phyloP scores from a whole-genome alignment of 1,140 invertebrate species.

The Chrysoperla carnea region DNA sequence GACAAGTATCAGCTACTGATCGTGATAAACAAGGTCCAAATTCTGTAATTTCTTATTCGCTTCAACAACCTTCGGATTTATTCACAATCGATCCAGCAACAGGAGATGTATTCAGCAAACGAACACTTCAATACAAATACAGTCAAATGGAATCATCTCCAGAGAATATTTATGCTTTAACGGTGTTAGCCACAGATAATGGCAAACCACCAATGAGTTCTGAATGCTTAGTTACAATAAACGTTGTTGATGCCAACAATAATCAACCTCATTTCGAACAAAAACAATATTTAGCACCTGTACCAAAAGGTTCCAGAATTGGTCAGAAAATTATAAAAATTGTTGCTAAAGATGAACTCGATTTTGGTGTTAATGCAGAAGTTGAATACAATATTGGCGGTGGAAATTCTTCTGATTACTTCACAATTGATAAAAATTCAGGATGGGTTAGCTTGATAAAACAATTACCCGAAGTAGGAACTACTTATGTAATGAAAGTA shows the following conservation, averaged over 20 bases:
- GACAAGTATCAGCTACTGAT: slow-evolving; percentile 75
- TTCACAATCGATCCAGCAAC: slow-evolving; percentile 81
- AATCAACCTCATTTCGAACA: slow-evolving; percentile 67
- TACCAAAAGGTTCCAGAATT: slow-evolving; percentile 54
- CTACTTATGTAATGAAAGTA: slow-evolving; percentile 45
- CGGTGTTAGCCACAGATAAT: slow-evolving; percentile 76
- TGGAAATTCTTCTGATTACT: slow-evolving; percentile 64
- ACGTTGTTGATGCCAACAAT: slow-evolving; percentile 80
- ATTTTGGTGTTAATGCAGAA: slow-evolving; percentile 74
- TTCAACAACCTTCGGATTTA: slow-evolving; percentile 77
- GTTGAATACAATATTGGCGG: slow-evolving; percentile 59
- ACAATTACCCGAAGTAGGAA: slow-evolving; percentile 34
- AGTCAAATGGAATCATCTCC: slow-evolving; percentile 57
- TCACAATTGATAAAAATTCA: slow-evolving; percentile 51
- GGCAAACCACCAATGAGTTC: slow-evolving; percentile 83
- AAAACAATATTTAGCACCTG: slow-evolving; percentile 55
- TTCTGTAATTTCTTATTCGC: slow-evolving; percentile 77
- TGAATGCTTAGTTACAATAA: slow-evolving; percentile 66
- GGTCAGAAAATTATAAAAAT: slow-evolving; percentile 56
- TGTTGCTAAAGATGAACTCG: slow-evolving; percentile 54
- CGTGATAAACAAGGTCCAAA: slow-evolving; percentile 87
- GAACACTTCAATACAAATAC: slow-evolving; percentile 62
- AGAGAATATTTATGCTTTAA: slow-evolving; percentile 73
- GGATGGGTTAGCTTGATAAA: slow-evolving; percentile 65
- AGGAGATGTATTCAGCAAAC: slow-evolving; percentile 77